Evolutionary conservation across 2,888 invertebrate species (phyloP).

Genomic region (Nezara viridula): DNA sequence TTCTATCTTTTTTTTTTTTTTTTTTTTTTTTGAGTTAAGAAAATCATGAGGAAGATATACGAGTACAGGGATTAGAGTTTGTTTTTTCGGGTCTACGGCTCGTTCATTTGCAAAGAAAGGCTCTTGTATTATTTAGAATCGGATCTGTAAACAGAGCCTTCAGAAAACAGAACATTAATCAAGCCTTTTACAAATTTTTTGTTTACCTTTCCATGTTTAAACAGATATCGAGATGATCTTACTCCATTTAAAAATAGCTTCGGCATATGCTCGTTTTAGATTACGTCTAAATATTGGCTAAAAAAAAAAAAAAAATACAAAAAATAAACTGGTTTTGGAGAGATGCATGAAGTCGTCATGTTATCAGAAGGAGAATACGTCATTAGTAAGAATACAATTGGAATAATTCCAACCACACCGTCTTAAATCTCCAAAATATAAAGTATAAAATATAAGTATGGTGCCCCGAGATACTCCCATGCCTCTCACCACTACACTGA

Average conservation of each 20-base stretch:
- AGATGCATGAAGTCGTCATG: no score
- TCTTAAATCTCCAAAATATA: no score
- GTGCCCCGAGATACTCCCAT: no score
- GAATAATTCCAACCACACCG: no score
- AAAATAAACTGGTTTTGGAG: no score
- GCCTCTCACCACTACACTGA: no score
- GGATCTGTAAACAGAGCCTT: not conserved
- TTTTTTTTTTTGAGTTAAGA: not conserved
- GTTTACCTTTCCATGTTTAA: not conserved
- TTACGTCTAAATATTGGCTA: no score
- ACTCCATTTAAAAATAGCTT: not conserved
- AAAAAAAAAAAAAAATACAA: no score
- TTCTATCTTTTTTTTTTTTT: no score
- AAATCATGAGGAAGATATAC: not conserved
- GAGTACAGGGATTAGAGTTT: not conserved
- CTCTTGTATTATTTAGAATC: not conserved
- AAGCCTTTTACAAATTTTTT: constrained; percentile 5
- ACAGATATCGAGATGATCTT: not conserved
- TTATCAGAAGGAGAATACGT: no score
- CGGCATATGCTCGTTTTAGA: not conserved
- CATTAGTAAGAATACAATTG: no score
- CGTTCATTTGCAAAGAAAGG: not conserved
- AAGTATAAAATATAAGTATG: no score
- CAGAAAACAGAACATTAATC: constrained; percentile 18
- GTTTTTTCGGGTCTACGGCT: not conserved